Evolutionary conservation across 1,140 invertebrate species (phyloP).

Genomic region (Cyclina sinensis): DNA sequence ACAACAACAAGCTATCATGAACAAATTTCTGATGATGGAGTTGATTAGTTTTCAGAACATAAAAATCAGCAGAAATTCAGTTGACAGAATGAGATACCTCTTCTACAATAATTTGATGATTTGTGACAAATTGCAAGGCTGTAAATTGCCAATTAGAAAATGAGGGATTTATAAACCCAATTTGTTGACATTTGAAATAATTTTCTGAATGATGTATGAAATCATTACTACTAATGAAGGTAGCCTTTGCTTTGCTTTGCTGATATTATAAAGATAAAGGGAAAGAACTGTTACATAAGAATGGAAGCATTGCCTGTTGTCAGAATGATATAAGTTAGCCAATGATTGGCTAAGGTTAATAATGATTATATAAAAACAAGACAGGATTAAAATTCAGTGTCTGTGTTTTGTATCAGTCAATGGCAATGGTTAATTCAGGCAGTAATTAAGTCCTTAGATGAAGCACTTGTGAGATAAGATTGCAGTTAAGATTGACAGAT

Average conservation of each 20-base stretch:
- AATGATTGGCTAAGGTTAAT: not conserved
- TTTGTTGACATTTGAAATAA: not conserved
- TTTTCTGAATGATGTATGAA: not conserved
- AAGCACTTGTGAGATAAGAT: slow-evolving; percentile 6
- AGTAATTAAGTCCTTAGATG: slow-evolving; percentile 6
- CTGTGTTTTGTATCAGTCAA: not conserved
- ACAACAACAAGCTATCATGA: too few species aligned
- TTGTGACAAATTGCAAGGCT: slow-evolving; percentile 5
- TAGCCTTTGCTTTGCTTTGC: not conserved
- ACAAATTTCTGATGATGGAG: not conserved
- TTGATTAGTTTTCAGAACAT: slow-evolving; percentile 2
- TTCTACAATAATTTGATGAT: too few species aligned
- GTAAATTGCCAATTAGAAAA: not conserved
- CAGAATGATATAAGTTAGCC: not conserved
- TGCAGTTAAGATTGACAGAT: not conserved
- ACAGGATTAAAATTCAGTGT: not conserved
- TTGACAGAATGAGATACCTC: not conserved
- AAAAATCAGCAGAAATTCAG: not conserved
- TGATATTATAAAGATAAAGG: not conserved
- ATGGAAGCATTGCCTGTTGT: not conserved
- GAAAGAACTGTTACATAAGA: not conserved
- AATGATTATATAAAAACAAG: not conserved
- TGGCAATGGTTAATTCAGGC: not conserved
- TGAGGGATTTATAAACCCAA: not conserved
- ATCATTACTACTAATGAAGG: not conserved